Evolutionary conservation across 2,888 invertebrate genomes (phyloP).

Genomic region (Pandemis cinnamomeana): DNA sequence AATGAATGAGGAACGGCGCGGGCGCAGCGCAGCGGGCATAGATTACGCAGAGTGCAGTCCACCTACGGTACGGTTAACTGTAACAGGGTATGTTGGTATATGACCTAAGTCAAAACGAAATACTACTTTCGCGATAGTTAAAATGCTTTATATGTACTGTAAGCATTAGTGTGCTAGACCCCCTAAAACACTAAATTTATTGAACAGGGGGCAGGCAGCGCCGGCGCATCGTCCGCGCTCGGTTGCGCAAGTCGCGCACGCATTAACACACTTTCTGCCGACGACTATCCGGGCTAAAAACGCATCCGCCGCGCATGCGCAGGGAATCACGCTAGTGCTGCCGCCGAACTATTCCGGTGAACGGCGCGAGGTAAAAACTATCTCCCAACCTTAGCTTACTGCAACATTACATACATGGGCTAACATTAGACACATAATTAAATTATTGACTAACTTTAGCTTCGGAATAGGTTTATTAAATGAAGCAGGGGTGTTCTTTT

Average conservation of each 20-base stretch:
- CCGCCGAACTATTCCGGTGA: conserved; percentile 13
- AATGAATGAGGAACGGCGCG: conserved; percentile 24
- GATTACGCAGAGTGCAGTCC: conserved; percentile 24
- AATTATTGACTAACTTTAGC: no score
- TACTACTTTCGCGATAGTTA: no score
- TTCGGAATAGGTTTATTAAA: no score
- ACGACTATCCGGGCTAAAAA: conserved; percentile 70
- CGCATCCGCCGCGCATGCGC: conserved; percentile 65
- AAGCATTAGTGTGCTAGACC: not conserved
- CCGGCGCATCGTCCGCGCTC: conserved; percentile 69
- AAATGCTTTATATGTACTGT: no score
- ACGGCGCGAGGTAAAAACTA: not conserved
- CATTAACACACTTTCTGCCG: conserved; percentile 78
- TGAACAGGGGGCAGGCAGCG: conserved; percentile 43
- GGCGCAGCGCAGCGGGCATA: conserved; percentile 28
- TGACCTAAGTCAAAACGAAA: not conserved
- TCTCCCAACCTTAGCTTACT: not conserved
- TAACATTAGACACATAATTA: no score
- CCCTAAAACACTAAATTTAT: not conserved
- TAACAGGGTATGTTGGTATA: not conserved
- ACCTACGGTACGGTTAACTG: not conserved
- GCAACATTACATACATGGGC: no score
- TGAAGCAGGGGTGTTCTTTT: no score
- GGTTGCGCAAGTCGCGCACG: conserved; percentile 68
- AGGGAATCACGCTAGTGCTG: conserved; percentile 43